phyloP scores from a whole-genome alignment of 1,140 invertebrate genomes.

The Periplaneta americana region DNA sequence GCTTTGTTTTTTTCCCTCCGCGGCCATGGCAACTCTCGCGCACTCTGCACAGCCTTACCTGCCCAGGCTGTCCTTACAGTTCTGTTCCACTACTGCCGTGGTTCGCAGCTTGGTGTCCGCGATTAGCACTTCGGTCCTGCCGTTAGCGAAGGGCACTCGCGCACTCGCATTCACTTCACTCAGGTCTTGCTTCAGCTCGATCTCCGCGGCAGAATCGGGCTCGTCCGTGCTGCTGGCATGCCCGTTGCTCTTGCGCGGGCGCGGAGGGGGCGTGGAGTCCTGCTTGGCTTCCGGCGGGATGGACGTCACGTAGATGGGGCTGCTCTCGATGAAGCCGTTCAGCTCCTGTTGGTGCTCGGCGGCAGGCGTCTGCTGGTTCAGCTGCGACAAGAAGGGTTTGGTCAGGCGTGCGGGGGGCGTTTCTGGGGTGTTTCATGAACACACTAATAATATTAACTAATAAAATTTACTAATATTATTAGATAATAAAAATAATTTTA shows the following conservation, averaged over 20 bases:
- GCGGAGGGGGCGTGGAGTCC: not conserved
- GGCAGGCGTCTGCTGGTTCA: conserved; percentile 52
- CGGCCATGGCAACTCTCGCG: too few species aligned
- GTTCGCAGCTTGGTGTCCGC: not conserved
- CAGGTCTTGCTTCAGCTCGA: conserved; percentile 31
- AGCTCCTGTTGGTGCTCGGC: conserved; percentile 50
- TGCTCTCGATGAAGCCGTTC: conserved; percentile 66
- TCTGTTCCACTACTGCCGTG: not conserved
- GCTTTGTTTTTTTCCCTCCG: too few species aligned
- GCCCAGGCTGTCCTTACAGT: not conserved
- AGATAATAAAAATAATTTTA: too few species aligned
- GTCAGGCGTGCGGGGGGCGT: too few species aligned
- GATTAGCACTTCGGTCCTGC: conserved; percentile 54
- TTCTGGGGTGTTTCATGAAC: too few species aligned
- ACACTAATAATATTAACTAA: too few species aligned
- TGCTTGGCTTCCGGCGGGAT: conserved; percentile 44
- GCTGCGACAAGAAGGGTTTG: too few species aligned
- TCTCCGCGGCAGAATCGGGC: conserved; percentile 28
- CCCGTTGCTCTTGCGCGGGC: conserved; percentile 18
- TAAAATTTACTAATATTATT: too few species aligned
- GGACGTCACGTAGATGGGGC: conserved; percentile 74
- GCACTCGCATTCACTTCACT: conserved; percentile 29
- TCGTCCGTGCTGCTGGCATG: conserved; percentile 20
- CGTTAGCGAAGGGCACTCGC: conserved; percentile 60
- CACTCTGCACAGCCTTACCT: not conserved